A percentile compares a stretch with the other conserved stretches of the same genome.
Evolutionary conservation across 2,888 invertebrate genomes (phyloP).

Genomic region (Mythimna ferrago): DNA sequence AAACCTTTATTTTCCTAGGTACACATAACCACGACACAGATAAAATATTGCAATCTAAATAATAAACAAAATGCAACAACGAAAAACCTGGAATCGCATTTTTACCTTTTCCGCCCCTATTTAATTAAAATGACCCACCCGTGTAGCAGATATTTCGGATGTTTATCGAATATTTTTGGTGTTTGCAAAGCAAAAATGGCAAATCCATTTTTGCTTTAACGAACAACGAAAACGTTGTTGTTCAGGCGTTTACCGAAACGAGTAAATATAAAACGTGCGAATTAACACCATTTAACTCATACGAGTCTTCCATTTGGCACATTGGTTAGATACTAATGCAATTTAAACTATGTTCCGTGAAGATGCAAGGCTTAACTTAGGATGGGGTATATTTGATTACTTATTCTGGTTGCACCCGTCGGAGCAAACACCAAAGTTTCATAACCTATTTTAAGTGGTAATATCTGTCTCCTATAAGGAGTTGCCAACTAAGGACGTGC

Average conservation of each 20-base stretch:
- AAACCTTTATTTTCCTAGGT: too few relatives aligned
- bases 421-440: conserved; percentile 56
- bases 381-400: conserved; percentile 46
- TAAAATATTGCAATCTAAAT: neutral
- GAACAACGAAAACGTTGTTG: conserved; percentile 3
- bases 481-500: conserved; percentile 53
- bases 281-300: conserved; percentile 18
- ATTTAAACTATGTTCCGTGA: conserved; percentile 31
- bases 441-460: conserved; percentile 61
- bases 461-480: conserved; percentile 36
- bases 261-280: conserved; percentile 28
- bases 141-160: conserved; percentile 23
- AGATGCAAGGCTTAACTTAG: conserved; percentile 30
- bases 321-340: conserved; percentile 22
- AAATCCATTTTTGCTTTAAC: conserved; percentile 7
- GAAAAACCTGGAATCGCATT: neutral
- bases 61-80: neutral
- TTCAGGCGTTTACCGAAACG: conserved; percentile 9
- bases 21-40: neutral
- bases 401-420: conserved; percentile 41
- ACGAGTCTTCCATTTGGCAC: conserved; percentile 13
- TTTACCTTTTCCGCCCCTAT: neutral
- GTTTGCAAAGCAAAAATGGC: too few relatives aligned
- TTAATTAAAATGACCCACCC: conserved; percentile 20
- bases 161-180: neutral